Base-by-base conservation (phyloP, 2,888 invertebrate genomes). In the Eumacrocentrus americanus region DNA sequence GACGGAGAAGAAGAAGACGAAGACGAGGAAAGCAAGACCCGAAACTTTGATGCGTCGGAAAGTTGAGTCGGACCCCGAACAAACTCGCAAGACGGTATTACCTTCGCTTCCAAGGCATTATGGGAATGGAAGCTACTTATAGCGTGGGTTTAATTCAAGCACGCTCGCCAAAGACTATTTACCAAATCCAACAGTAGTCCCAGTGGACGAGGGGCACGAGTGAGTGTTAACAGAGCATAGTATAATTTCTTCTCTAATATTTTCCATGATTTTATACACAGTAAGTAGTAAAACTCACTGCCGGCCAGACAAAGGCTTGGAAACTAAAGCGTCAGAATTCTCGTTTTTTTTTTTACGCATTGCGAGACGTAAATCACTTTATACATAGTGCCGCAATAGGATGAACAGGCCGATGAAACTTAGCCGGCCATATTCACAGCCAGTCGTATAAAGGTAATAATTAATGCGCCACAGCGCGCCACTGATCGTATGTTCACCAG, bases 21-120 rank as follows among this genome's bases (percentile, higher is more conserved):
- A 50, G 35, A 29, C 22, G 52, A 37, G 20, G 37, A 46, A 25
- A 34, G 34, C 44, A 52, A 44, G 20, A 44, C 18, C 23, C 16
- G 14, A 48, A 59, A 59, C 53, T 59, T 59, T 59, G 42, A 60
- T 35, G 60, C 44, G 50, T 50, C 50, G 14, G 44, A 55, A 55
- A 50, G 54, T 55, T 50, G 55, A 59, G 42, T 50, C 23, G 48
- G 35, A 34, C 54, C 18, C 18, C 29, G 40, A 20, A 20, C 34
- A 40, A 55, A 25, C 48, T 44, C 50, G 6, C 55, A 44, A 55
- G 44, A 48, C 38, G 29, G 25, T 46, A 60, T 55, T 55, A 50
- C 44, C 54, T 42, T 48, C 25, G 47, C 47, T 46, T 46, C 35
- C 18, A 20, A 11, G 46, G 20, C 16, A 53, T 47, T 53, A 48